These are phyloP conservation scores for Epizoanthus illoricatus DNA, from an alignment of 92 coral and sea anemone species.

Conservation along the genomic window DNA sequence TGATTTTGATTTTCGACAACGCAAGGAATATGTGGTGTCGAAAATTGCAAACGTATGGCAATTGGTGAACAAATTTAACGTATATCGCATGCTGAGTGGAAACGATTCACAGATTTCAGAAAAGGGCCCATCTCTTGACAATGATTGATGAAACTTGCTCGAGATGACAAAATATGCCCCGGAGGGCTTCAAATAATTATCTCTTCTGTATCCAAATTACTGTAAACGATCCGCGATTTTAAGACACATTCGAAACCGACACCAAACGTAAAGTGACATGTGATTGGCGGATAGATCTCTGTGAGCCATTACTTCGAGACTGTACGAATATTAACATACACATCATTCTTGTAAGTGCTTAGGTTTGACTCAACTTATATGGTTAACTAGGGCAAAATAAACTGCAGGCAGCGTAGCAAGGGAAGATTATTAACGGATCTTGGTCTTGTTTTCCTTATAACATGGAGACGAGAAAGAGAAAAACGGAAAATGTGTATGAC, in stretches of 20 bases:
- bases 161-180: slow-evolving; percentile 44
- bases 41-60: slow-evolving; percentile 33
- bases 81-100: slow-evolving; percentile 35
- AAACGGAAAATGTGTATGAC: slow-evolving; percentile 30
- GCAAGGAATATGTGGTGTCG: slow-evolving; percentile 33
- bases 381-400: slow-evolving; percentile 20
- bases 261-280: slow-evolving; percentile 25
- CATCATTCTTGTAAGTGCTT: slow-evolving; percentile 15
- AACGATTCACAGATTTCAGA: slow-evolving; percentile 29
- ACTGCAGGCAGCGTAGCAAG: neutral
- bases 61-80: slow-evolving; percentile 26
- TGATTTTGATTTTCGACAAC: slow-evolving; percentile 37
- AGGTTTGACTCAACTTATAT: slow-evolving; percentile 1
- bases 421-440: neutral
- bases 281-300: slow-evolving; percentile 60
- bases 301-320: slow-evolving; percentile 39
- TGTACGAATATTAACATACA: slow-evolving; percentile 39
- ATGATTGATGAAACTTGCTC: slow-evolving; percentile 39
- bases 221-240: slow-evolving; percentile 41
- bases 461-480: slow-evolving; percentile 43
- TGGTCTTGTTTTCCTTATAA: slow-evolving; percentile 12
- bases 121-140: slow-evolving; percentile 25
- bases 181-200: slow-evolving; percentile 26
- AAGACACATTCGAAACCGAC: slow-evolving; percentile 29
- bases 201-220: slow-evolving; percentile 34